Evolutionary conservation across 2,797 vertebrate species (phyloP).

Genomic region (Nasua narica): DNA sequence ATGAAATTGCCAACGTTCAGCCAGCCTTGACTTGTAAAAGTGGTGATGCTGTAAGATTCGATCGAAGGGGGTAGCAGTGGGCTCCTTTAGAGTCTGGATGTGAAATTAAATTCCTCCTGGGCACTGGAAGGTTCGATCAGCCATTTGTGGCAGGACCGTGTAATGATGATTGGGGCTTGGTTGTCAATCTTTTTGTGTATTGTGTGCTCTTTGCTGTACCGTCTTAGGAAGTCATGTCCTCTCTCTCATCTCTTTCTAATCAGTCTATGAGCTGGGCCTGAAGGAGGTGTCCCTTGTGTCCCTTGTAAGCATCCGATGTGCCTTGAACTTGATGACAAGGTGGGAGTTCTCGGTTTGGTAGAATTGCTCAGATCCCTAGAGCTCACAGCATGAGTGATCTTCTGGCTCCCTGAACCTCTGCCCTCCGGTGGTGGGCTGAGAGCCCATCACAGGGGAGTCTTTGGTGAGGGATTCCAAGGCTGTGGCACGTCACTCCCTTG

Average conservation of each 20-base stretch:
- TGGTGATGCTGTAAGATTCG: not conserved
- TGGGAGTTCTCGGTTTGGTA: not conserved
- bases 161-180: not conserved
- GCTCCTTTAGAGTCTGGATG: not conserved
- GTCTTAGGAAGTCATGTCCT: not conserved
- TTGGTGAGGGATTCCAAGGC: not conserved
- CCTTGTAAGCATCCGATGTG: not conserved
- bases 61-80: not conserved
- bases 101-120: not conserved
- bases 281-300: not conserved
- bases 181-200: not conserved
- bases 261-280: not conserved
- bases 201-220: not conserved
- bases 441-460: not conserved
- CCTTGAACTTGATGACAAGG: not conserved
- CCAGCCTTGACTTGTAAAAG: not conserved
- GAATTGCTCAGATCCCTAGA: not conserved
- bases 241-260: not conserved
- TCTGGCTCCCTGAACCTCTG: not conserved
- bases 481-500: not conserved
- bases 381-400: not conserved
- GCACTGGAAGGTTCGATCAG: not conserved
- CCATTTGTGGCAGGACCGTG: not conserved
- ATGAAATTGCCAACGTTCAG: not conserved
- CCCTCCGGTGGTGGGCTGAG: not conserved